phyloP scores from a whole-genome alignment of 2,113 vertebrate genomes.

The Balaenoptera acutorostrata region DNA sequence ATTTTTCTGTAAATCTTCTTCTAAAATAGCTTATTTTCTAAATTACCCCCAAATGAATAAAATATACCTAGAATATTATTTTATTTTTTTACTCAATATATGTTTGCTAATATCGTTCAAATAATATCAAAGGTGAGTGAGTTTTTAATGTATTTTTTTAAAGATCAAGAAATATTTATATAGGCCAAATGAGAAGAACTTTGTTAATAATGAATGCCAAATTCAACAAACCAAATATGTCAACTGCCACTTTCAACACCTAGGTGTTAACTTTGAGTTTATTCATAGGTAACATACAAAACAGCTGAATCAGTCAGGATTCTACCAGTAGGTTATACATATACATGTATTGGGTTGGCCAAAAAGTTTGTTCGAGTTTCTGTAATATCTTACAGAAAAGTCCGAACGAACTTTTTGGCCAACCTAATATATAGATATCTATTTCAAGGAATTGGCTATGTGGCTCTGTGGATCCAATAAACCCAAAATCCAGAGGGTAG shows the following conservation, averaged over 20 bases:
- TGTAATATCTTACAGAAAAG: no score
- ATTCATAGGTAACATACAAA: neutral
- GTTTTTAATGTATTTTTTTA: neutral
- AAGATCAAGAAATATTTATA: neutral
- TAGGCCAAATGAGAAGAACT: neutral
- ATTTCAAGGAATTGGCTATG: neutral
- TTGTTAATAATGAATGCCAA: neutral
- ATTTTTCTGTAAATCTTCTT: neutral
- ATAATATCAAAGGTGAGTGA: neutral
- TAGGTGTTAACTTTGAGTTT: neutral
- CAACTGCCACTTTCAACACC: neutral
- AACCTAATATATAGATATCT: neutral
- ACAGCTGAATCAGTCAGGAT: neutral
- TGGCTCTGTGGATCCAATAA: neutral
- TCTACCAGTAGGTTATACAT: neutral
- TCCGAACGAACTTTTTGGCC: no score
- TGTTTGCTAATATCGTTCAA: neutral
- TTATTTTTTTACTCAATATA: neutral
- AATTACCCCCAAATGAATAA: neutral
- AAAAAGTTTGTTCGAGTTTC: no score
- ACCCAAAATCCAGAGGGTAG: neutral
- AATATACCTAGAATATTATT: neutral
- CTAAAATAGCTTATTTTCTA: neutral
- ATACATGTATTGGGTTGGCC: no score
- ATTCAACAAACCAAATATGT: neutral